A percentile compares a stretch with the other conserved stretches of the same genome.
These are phyloP conservation scores for Diarsia mendica DNA, from an alignment of 2,888 invertebrate genomes.

Conservation along the genomic window DNA sequence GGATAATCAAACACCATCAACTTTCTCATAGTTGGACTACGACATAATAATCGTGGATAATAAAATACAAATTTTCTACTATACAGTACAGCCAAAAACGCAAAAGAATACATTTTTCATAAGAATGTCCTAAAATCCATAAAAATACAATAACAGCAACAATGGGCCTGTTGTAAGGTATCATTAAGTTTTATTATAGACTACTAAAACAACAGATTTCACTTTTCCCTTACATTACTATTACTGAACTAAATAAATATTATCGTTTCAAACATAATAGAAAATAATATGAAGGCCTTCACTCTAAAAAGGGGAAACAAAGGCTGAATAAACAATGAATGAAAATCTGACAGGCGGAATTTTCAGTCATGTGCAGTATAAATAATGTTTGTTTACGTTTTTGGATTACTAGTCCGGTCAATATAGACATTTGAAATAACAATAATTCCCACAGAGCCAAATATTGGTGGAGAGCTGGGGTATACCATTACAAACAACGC, in stretches of 20 bases:
- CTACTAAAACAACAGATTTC: conserved; percentile 13
- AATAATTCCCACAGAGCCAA: too few relatives aligned
- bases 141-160: conserved; percentile 5
- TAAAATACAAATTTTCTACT: neutral
- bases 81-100: neutral
- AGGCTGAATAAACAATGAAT: conserved; percentile 25
- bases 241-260: conserved; percentile 16
- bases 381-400: conserved; percentile 18
- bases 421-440: too few relatives aligned
- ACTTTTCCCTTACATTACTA: conserved; percentile 13
- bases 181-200: conserved; percentile 20
- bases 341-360: conserved; percentile 1
- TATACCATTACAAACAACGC: too few relatives aligned
- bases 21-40: neutral
- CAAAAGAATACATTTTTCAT: neutral
- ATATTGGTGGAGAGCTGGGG: too few relatives aligned
- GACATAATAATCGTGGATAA: neutral
- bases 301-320: neutral
- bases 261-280: neutral
- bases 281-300: neutral
- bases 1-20: neutral
- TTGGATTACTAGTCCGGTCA: too few relatives aligned
- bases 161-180: neutral
- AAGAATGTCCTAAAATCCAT: neutral
- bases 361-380: conserved; percentile 1